Base-by-base conservation (phyloP, 2,113 vertebrate species). In the Tachysurus vachellii region DNA sequence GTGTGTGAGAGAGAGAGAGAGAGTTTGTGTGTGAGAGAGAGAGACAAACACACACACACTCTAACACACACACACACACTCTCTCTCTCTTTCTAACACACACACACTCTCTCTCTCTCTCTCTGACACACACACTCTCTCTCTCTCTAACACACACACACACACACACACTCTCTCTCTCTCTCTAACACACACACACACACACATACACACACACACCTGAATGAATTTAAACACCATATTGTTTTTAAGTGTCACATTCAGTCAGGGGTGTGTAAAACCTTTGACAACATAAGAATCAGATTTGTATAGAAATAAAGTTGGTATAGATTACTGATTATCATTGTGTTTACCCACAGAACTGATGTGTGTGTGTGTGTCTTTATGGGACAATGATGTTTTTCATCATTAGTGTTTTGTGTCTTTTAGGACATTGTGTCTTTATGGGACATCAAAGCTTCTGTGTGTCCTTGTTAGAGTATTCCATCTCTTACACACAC, bases 391-490 rank as follows among this genome's bases (percentile, higher is more conserved):
- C 70, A 26, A 47, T 75, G 77, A 36, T 61, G 80, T 62, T 36
- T 47, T 77, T 83, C 3, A 1, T 62, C 50, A 62, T 66, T 36
- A 85, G 66, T 84, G 79, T 85, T 85, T 79, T 75, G 87, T 88
- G 86, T 87, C 80, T 80, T 89, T 77, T 83, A 86, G 85, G 85
- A 81, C 36, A 10, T 31, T 21, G 28, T 70, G 62, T 53, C 53
- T 80, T 86, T 53, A 13, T 56, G 62, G 85, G 11, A 53, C 53
- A 88, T 89, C 83, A 89, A 89, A 89, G 88, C 71, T 31, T 66
- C 11, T 68, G 66, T 11, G 50, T 53, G n/a, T 31, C 82, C 86
- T 76, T 44, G 47, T 87, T 88, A 77, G 59, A 77, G 61, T 12
- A n/a, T 36, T 61, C 61, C 50, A 64, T 80, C 36, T 84, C 11